Conservation (phyloP, 2,888 invertebrate genomes). For the Agelastica alni region DNA sequence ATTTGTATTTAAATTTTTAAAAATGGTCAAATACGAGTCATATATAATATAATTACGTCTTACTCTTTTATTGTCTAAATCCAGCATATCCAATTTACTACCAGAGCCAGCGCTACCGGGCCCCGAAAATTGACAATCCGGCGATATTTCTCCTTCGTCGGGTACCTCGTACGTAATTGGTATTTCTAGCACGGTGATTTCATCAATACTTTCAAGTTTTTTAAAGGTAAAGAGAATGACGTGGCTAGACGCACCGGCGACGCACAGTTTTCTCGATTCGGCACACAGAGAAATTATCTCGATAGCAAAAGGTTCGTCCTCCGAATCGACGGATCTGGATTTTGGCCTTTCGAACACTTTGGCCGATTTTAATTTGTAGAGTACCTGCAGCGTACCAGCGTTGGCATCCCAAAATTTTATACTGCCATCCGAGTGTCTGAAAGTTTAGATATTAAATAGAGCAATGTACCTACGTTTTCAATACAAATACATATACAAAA, state of each 20-base stretch:
- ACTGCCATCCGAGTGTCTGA: slow-evolving; percentile 95
- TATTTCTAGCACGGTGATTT: slow-evolving; percentile 72
- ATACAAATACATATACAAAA: too few relatives aligned
- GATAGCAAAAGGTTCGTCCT: slow-evolving; percentile 89
- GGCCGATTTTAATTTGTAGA: slow-evolving; percentile 97
- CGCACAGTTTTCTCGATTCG: slow-evolving; percentile 86
- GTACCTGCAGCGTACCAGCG: slow-evolving; percentile 91
- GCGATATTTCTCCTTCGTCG: slow-evolving; percentile 79
- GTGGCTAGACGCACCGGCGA: slow-evolving; percentile 91
- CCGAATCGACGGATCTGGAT: slow-evolving; percentile 66
- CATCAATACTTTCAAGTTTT: slow-evolving; percentile 83
- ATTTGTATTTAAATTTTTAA: too few relatives aligned
- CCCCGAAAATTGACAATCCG: slow-evolving; percentile 73
- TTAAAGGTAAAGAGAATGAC: slow-evolving; percentile 95
- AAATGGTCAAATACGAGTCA: too few relatives aligned
- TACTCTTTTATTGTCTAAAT: slow-evolving; percentile 61
- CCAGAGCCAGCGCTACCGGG: slow-evolving; percentile 54
- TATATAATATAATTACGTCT: too few relatives aligned
- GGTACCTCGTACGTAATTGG: slow-evolving; percentile 82
- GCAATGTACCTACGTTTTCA: too few relatives aligned
- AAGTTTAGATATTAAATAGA: slow-evolving; percentile 12
- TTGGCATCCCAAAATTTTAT: slow-evolving; percentile 99
- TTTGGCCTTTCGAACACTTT: slow-evolving; percentile 83
- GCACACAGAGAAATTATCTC: slow-evolving; percentile 90
- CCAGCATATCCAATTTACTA: slow-evolving; percentile 52